phyloP scores from a whole-genome alignment of 2,797 vertebrate genomes.

The Paedocypris micromegethes region DNA sequence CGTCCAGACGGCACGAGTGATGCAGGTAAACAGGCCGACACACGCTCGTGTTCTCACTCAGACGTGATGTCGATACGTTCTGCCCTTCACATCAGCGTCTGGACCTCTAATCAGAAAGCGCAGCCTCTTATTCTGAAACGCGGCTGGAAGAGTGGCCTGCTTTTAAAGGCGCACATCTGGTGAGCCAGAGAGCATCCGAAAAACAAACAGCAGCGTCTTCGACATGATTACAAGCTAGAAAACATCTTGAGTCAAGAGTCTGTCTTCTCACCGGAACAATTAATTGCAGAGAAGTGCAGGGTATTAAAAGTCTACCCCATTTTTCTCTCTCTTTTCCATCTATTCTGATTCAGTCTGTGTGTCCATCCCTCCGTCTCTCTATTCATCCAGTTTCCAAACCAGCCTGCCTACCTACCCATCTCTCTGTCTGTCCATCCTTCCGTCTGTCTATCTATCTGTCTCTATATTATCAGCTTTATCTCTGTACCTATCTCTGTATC shows the following conservation, averaged over 20 bases:
- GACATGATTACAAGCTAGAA: conserved; percentile 30
- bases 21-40: conserved; percentile 25
- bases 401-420: too few species aligned
- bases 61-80: conserved; percentile 12
- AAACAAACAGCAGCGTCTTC: conserved; percentile 13
- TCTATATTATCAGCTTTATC: too few species aligned
- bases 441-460: too few species aligned
- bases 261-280: background rate
- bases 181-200: conserved; percentile 13
- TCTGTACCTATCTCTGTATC: too few species aligned
- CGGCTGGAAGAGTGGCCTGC: conserved; percentile 21
- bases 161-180: conserved; percentile 25
- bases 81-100: conserved; percentile 27
- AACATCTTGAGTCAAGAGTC: conserved; percentile 2
- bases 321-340: too few species aligned
- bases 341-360: too few species aligned
- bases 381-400: too few species aligned
- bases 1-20: conserved; percentile 19
- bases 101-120: conserved; percentile 34
- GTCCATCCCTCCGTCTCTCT: too few species aligned
- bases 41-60: conserved; percentile 12
- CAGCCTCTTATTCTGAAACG: conserved; percentile 11
- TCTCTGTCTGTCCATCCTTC: too few species aligned
- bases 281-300: conserved; percentile 4
- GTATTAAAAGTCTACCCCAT: background rate